A percentile compares a stretch with the other conserved stretches of the same genome.
phyloP scores from a whole-genome alignment of 2,888 invertebrate genomes.

The Elmis aenea region DNA sequence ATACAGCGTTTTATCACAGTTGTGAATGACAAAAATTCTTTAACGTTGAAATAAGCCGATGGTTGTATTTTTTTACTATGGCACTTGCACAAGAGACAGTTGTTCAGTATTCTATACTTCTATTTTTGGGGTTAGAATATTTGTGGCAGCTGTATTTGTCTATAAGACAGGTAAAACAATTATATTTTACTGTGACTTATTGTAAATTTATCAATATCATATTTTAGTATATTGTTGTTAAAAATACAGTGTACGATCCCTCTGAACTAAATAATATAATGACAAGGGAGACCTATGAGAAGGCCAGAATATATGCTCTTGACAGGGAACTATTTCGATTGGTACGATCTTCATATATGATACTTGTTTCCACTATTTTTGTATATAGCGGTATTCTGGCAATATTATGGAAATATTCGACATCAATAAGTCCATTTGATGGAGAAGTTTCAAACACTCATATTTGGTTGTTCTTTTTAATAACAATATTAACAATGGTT shows the following conservation, averaged over 20 bases:
- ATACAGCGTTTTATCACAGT: no score
- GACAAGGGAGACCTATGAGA: conserved; percentile 80
- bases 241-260: conserved; percentile 68
- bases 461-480: conserved; percentile 69
- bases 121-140: conserved; percentile 70
- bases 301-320: conserved; percentile 82
- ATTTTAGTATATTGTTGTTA: conserved; percentile 63
- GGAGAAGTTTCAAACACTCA: conserved; percentile 77
- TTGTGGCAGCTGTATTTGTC: conserved; percentile 81
- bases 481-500: conserved; percentile 62
- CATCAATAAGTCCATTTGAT: conserved; percentile 53
- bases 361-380: conserved; percentile 67
- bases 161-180: conserved; percentile 67
- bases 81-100: no score
- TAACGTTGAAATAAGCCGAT: no score
- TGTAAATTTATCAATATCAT: conserved; percentile 12
- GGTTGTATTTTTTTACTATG: no score
- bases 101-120: conserved; percentile 52
- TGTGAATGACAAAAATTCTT: no score
- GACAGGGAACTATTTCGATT: conserved; percentile 81
- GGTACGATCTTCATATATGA: conserved; percentile 67
- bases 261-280: conserved; percentile 69
- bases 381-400: conserved; percentile 57
- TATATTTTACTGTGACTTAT: background rate
- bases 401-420: conserved; percentile 67